Base-by-base conservation (phyloP, 2,888 invertebrate genomes). In the Spodoptera picta region DNA sequence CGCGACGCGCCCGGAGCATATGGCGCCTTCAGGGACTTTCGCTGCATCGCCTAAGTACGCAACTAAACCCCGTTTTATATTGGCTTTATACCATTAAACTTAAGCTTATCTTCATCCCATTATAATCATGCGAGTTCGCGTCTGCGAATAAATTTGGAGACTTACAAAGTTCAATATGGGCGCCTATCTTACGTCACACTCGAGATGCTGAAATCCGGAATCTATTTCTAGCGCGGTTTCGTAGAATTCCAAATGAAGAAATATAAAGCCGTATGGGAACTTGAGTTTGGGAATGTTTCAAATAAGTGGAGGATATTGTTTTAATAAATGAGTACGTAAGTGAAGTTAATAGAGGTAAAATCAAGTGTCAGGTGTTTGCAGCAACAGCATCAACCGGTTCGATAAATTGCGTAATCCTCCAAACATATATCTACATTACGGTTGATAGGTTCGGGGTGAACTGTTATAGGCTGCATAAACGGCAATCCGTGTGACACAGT, bases 11-110 rank as follows among this genome's bases (percentile, higher is more conserved):
- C 63, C 74, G 68, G 63, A 71, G 77, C 81, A 83, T 75, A 64
- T 76, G 84, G 72, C 75, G 77, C 74, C 58, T 66, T 69, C 68
- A 59, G 70, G 73, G 75, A 78, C 73, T 80, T 64, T 66, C 73
- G 73, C 70, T 82, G 83, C 84, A 83, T 70, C 77, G 73, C 65
- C 69, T 59, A 60, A 75, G 69, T 68, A 73, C 79, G 60, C 65
- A 72, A 65, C 73, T 75, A 75, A 82, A 72, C 73, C 73, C 79
- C 67, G 63, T 72, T 76, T 73, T 77, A 82, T 73, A 78, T 71
- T 70, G 68, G 71, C 81, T 74, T 79, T 70, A 63, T 79, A 79
- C 58, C 81, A 81, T 81, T 76, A 76, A 73, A 75, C 72, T 77
- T 66, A 73, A 77, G 73, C 72, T 77, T 71, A 78, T 70, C 63